Evolutionary conservation across 2,113 vertebrate genomes (phyloP), one percentile per base, ranked within the genome.

Genomic region (Passerina amoena): DNA sequence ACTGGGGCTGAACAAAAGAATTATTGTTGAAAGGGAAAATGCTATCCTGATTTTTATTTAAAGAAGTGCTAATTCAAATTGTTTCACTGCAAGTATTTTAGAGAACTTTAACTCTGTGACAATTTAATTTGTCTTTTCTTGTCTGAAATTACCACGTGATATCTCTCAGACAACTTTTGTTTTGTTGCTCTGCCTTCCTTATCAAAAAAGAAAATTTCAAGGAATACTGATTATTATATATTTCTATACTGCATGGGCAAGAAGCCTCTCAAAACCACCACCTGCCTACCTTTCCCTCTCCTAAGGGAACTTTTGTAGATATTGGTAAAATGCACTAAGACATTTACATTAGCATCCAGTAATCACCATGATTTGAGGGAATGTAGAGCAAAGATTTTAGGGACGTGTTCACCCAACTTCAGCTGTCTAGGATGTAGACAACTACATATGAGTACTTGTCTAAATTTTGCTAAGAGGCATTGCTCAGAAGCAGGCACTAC

Each of bases 41-140:
- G 5, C 10, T 90, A 19, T 60, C 38, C 30, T 69, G 42, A 20
- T 30, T 94, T 82, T 92, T 82, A 87, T 87, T 92, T 96, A 70
- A 92, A 91, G 87, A 75, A 96, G 77, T 30, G 24, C 11, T 94
- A 96, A 96, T 92, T 92, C 79, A 91, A 96, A 87, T 84, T 2
- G 6, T 63, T 94, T 91, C 47, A 23, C 11, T 72, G 23, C 3
- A 87, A 92, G n/a, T 89, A 61, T 82, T 89, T 85, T 94, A 70
- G 30, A 82, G 92, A 96, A 79, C 18, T 25, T 94, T 82, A 86
- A 72, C 64, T 92, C 70, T 76, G 18, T 68, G 53, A 76, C 57
- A 92, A 79, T 86, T 92, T 86, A 66, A 88, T 88, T 94, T 94
- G 40, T 44, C 40, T 71, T 66, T 82, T 84, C 69, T 76, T 31